A percentile compares a stretch with the other conserved stretches of the same genome.
These are phyloP conservation scores for Eolophus roseicapilla DNA, from an alignment of 2,113 vertebrate species.

Conservation along the genomic window DNA sequence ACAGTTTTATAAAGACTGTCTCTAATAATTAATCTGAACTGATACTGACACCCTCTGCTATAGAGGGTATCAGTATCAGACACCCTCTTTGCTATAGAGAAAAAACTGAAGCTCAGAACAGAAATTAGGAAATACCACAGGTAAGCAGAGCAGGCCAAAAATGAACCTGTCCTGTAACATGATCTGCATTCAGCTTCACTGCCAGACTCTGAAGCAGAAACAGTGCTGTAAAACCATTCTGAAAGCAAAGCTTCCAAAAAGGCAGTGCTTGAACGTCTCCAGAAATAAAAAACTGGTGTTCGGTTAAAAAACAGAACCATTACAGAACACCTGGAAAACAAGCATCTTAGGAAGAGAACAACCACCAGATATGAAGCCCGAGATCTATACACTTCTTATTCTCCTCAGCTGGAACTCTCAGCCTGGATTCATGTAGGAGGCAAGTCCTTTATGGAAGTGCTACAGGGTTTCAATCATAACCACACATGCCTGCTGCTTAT, in stretches of 20 bases:
- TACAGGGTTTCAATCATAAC: background rate
- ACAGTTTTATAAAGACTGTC: background rate
- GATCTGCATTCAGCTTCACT: background rate
- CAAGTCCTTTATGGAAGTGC: background rate
- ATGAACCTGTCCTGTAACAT: accelerated
- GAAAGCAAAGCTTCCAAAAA: background rate
- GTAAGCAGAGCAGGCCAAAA: background rate
- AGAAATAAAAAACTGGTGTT: background rate
- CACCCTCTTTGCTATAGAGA: background rate
- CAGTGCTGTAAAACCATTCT: background rate
- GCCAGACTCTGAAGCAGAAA: background rate
- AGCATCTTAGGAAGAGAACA: background rate
- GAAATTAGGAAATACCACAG: background rate
- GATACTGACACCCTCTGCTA: background rate
- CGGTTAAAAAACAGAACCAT: background rate
- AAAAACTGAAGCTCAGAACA: background rate
- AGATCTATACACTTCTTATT: background rate
- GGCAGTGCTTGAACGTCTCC: background rate
- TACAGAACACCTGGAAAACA: background rate
- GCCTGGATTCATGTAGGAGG: background rate
- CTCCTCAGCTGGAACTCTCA: background rate
- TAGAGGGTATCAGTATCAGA: background rate
- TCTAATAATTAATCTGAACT: background rate
- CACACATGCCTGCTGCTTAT: background rate
- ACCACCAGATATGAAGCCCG: background rate